Percentiles rank a stretch among this genome's conserved stretches.
phyloP scores from a whole-genome alignment of 2,797 vertebrate species.

The Spea hammondii region DNA sequence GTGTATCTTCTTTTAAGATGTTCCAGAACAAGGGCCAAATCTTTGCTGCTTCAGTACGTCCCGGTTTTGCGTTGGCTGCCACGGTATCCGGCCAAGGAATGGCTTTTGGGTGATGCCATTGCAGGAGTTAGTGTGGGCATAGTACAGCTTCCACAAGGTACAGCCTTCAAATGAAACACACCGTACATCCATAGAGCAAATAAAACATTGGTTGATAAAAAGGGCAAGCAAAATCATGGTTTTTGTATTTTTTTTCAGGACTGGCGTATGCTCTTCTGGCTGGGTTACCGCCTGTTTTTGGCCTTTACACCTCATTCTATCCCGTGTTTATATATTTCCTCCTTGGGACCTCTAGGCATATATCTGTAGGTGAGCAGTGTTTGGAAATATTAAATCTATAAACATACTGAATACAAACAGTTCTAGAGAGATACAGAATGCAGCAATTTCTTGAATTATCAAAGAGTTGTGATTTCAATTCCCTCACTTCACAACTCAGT shows the following conservation, averaged over 20 bases:
- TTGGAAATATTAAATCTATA: too few species aligned
- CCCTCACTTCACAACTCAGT: too few species aligned
- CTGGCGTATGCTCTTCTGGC: slow-evolving; percentile 92
- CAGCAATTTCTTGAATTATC: too few species aligned
- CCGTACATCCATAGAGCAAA: too few species aligned
- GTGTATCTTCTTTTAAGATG: slow-evolving; percentile 68
- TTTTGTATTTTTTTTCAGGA: slow-evolving; percentile 64
- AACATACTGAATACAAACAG: too few species aligned
- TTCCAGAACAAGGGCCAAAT: slow-evolving; percentile 70
- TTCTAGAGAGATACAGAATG: too few species aligned
- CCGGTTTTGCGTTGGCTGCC: slow-evolving; percentile 89
- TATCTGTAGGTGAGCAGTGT: slow-evolving; percentile 75
- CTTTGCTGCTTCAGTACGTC: slow-evolving; percentile 69
- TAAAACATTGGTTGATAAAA: neutral
- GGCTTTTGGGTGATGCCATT: slow-evolving; percentile 83
- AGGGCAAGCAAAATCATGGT: too few species aligned
- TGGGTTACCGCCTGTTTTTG: slow-evolving; percentile 86
- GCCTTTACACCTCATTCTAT: slow-evolving; percentile 93
- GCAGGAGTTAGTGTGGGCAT: slow-evolving; percentile 94
- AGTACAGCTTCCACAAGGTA: slow-evolving; percentile 96
- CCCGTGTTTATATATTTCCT: slow-evolving; percentile 89
- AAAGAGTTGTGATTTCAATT: too few species aligned
- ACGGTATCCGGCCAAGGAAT: slow-evolving; percentile 86
- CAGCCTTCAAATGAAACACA: too few species aligned
- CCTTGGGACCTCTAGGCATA: slow-evolving; percentile 93